phyloP scores from a whole-genome alignment of 2,888 invertebrate genomes.

The Rosalia funebris region DNA sequence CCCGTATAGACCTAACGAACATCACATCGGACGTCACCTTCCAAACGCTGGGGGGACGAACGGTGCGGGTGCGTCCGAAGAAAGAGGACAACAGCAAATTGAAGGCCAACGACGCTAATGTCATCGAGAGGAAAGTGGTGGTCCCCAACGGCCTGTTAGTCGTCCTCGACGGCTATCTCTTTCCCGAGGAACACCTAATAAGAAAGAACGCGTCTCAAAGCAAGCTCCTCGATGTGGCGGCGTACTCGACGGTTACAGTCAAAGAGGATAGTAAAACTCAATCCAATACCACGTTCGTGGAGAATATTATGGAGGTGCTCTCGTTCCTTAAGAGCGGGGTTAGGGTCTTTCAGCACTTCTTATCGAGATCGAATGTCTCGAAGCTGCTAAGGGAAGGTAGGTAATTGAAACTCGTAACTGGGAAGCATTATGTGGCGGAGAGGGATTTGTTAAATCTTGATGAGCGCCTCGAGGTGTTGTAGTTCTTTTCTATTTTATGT shows the following conservation, averaged over 20 bases:
- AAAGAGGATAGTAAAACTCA: conserved; percentile 52
- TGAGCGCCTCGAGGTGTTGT: not conserved
- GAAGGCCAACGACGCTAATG: conserved; percentile 63
- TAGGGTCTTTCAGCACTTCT: conserved; percentile 72
- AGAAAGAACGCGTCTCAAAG: conserved; percentile 44
- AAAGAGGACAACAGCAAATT: conserved; percentile 54
- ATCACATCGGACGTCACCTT: conserved; percentile 64
- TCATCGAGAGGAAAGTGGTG: conserved; percentile 61
- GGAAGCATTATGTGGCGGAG: not conserved
- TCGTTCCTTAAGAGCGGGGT: conserved; percentile 72
- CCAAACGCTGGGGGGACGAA: conserved; percentile 65
- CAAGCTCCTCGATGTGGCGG: conserved; percentile 41
- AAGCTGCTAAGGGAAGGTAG: conserved; percentile 67
- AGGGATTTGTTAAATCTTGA: conserved; percentile 6
- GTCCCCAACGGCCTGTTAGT: conserved; percentile 64
- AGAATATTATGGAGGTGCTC: conserved; percentile 67
- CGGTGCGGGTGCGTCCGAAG: conserved; percentile 57
- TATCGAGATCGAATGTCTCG: conserved; percentile 71
- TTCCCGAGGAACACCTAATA: conserved; percentile 51
- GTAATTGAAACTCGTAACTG: conserved; percentile 35
- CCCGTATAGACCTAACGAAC: conserved; percentile 66
- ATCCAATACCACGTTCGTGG: conserved; percentile 62
- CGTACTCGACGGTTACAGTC: conserved; percentile 45
- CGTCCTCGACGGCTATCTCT: conserved; percentile 64
- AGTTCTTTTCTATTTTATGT: not conserved